These are phyloP conservation scores for Holocentrus rufus DNA, from an alignment of 2,797 vertebrate species.

Conservation along the genomic window DNA sequence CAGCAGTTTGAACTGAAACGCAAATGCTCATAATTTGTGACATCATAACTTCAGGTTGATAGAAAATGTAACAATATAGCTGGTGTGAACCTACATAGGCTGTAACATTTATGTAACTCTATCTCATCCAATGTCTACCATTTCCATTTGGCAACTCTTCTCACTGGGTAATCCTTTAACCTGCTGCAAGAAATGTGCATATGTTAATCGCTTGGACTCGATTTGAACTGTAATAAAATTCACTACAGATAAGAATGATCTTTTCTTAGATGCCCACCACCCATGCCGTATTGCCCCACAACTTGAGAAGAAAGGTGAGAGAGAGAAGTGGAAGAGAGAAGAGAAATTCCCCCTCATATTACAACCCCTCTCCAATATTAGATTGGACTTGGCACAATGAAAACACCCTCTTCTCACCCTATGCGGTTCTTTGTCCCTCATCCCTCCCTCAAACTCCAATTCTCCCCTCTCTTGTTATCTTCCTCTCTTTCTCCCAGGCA, in stretches of 20 bases:
- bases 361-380: conserved; percentile 63
- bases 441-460: conserved; percentile 57
- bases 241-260: conserved; percentile 53
- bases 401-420: conserved; percentile 66
- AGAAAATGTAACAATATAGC: conserved; percentile 59
- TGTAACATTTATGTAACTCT: conserved; percentile 41
- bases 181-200: conserved; percentile 60
- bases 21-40: conserved; percentile 59
- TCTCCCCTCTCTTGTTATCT: conserved; percentile 35
- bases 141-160: conserved; percentile 77
- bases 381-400: conserved; percentile 77
- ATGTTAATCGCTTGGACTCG: conserved; percentile 32
- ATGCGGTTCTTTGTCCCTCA: conserved; percentile 34
- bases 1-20: conserved; percentile 53
- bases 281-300: conserved; percentile 44
- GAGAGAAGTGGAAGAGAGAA: conserved; percentile 56
- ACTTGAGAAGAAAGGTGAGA: conserved; percentile 63
- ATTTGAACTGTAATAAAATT: conserved; percentile 52
- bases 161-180: conserved; percentile 46
- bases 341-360: conserved; percentile 61
- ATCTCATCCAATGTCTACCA: conserved; percentile 67
- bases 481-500: conserved; percentile 46
- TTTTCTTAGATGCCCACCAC: conserved; percentile 42
- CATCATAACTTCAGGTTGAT: conserved; percentile 44
- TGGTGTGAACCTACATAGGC: conserved; percentile 57